Conservation (phyloP, 2,888 invertebrate species). For the Torymus aiolomorphi region DNA sequence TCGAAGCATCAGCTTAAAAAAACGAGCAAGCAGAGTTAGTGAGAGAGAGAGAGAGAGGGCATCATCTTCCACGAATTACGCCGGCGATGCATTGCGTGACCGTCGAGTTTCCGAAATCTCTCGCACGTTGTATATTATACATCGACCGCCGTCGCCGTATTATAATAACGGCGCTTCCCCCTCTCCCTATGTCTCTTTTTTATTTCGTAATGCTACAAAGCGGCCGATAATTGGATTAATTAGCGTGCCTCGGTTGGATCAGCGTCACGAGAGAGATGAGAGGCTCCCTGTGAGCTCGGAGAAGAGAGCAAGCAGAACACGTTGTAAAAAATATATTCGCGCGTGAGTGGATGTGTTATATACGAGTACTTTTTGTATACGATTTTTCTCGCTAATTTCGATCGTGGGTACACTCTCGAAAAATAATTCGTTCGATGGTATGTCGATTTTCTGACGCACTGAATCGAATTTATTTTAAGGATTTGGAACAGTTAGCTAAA, state of each 20-base stretch:
- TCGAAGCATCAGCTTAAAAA: neutral
- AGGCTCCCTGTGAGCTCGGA: constrained; percentile 20
- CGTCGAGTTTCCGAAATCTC: constrained; percentile 42
- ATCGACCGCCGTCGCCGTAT: constrained; percentile 10
- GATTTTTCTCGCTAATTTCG: too few species aligned
- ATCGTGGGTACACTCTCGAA: too few species aligned
- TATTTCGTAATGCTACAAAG: constrained; percentile 54
- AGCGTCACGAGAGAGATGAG: constrained; percentile 22
- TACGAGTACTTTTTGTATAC: too few species aligned
- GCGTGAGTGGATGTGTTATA: too few species aligned
- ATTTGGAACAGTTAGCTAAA: too few species aligned
- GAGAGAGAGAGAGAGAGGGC: constrained; percentile 2
- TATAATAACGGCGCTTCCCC: constrained; percentile 53
- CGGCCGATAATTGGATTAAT: constrained; percentile 56
- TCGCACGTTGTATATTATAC: constrained; percentile 18
- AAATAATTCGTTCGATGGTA: too few species aligned
- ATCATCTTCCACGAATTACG: constrained; percentile 52
- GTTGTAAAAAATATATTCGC: too few species aligned
- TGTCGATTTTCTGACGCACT: too few species aligned
- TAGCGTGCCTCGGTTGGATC: constrained; percentile 44
- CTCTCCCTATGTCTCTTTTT: constrained; percentile 19
- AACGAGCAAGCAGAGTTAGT: neutral
- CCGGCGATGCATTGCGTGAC: constrained; percentile 55
- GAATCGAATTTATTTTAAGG: too few species aligned
- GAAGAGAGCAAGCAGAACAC: too few species aligned